Conservation (phyloP, 1,140 invertebrate genomes). For the Hylyphantes graminicola region DNA sequence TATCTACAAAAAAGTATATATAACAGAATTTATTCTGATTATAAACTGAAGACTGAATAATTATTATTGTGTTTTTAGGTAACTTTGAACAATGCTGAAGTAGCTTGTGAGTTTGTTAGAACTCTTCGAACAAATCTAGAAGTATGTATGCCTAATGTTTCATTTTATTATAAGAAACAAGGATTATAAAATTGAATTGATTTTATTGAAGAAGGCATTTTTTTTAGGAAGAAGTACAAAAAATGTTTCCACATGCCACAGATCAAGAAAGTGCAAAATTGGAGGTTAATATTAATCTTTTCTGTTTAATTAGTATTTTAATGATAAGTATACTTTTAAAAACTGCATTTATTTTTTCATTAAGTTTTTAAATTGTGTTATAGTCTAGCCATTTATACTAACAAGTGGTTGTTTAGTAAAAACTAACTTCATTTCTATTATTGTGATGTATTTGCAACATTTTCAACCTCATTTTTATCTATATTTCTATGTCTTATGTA, state of each 20-base stretch:
- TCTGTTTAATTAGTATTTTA: no score
- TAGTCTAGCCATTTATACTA: no score
- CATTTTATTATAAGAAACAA: no score
- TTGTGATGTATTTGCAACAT: not conserved
- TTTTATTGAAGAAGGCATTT: not conserved
- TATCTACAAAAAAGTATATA: not conserved
- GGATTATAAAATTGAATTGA: no score
- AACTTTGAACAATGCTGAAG: slow-evolving; percentile 94
- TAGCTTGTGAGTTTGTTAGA: slow-evolving; percentile 89
- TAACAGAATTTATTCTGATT: not conserved
- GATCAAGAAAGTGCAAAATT: slow-evolving; percentile 68
- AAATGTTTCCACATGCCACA: slow-evolving; percentile 66
- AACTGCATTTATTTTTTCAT: no score
- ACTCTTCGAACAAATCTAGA: slow-evolving; percentile 74
- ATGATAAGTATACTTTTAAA: no score
- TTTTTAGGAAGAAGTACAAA: slow-evolving; percentile 67
- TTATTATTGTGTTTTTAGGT: slow-evolving; percentile 71
- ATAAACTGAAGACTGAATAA: not conserved
- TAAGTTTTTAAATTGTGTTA: no score
- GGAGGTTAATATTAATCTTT: slow-evolving; percentile 63
- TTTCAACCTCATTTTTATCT: no score
- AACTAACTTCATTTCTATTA: not conserved
- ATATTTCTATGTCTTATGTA: no score
- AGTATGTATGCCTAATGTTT: slow-evolving; percentile 61
- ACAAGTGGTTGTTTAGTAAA: no score